Base-by-base conservation (phyloP, 1,140 invertebrate genomes). In the Pygmarrhopalites habei region DNA sequence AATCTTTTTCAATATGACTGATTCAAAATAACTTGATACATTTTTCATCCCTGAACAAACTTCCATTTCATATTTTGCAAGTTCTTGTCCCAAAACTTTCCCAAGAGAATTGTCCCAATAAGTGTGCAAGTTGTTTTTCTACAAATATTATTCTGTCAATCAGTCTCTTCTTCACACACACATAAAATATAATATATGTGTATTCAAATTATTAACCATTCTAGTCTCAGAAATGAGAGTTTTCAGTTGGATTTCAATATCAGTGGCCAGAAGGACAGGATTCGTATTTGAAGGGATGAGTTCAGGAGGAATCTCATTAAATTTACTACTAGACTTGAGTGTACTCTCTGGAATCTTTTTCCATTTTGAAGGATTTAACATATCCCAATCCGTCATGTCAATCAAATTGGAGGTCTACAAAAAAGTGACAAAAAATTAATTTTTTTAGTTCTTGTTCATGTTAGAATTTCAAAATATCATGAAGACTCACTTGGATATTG, bases 401-500 rank as follows among this genome's bases (percentile, higher is more conserved):
- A 41, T 41, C 12, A 41, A 41, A n/a, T 41, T 41, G 12, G 39
- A 41, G 12, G 39, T n/a, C 39, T 41, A n/a, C n/a, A 41, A n/a
- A n/a, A n/a, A n/a, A n/a, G n/a, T n/a, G n/a, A n/a, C n/a, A n/a
- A n/a, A n/a, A n/a, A n/a, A n/a, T n/a, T n/a, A n/a, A n/a, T n/a
- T n/a, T n/a, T n/a, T n/a, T n/a, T n/a, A n/a, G n/a, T n/a, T n/a
- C n/a, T n/a, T n/a, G n/a, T n/a, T n/a, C n/a, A n/a, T n/a, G n/a
- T n/a, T n/a, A n/a, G n/a, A n/a, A n/a, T n/a, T n/a, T n/a, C n/a
- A n/a, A n/a, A n/a, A n/a, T n/a, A n/a, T n/a, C n/a, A n/a, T n/a
- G n/a, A n/a, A n/a, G n/a, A n/a, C n/a, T n/a, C 71, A 77, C 76
- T 74, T 78, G 77, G 61, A 71, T 73, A 68, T 79, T 79, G 7